Conservation (phyloP, 1,140 invertebrate species). For the Zophobas morio region DNA sequence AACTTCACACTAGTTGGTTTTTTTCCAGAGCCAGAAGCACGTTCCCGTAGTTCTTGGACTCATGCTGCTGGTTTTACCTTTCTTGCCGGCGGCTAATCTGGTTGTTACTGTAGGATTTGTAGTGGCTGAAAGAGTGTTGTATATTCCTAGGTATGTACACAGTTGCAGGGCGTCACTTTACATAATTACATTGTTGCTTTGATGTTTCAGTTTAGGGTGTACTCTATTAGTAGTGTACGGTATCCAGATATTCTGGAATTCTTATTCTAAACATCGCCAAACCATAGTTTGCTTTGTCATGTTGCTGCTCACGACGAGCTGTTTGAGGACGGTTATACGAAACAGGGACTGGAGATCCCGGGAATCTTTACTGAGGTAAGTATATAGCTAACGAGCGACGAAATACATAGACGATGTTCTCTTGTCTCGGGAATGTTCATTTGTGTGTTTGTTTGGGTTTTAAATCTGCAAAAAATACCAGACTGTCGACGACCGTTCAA, state of each 20-base stretch:
- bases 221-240: constrained; percentile 77
- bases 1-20: constrained; percentile 8
- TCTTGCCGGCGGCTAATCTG: constrained; percentile 90
- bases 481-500: too few species aligned
- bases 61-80: constrained; percentile 82
- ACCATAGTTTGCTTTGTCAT: constrained; percentile 70
- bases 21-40: constrained; percentile 75
- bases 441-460: too few species aligned
- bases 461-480: too few species aligned
- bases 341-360: constrained; percentile 86
- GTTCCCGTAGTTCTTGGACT: constrained; percentile 75
- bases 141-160: constrained; percentile 84
- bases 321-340: constrained; percentile 77
- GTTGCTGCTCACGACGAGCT: constrained; percentile 75
- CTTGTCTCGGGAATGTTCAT: background rate
- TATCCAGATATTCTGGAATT: constrained; percentile 74
- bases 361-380: constrained; percentile 80
- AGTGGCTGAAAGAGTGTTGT: constrained; percentile 91
- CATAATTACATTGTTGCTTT: background rate
- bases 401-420: background rate
- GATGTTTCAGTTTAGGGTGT: constrained; percentile 77
- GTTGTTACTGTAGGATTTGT: constrained; percentile 93
- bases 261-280: constrained; percentile 68
- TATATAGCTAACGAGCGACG: background rate
- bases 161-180: background rate